Evolutionary conservation across 2,113 vertebrate species (phyloP).

Genomic region (Menura novaehollandiae): DNA sequence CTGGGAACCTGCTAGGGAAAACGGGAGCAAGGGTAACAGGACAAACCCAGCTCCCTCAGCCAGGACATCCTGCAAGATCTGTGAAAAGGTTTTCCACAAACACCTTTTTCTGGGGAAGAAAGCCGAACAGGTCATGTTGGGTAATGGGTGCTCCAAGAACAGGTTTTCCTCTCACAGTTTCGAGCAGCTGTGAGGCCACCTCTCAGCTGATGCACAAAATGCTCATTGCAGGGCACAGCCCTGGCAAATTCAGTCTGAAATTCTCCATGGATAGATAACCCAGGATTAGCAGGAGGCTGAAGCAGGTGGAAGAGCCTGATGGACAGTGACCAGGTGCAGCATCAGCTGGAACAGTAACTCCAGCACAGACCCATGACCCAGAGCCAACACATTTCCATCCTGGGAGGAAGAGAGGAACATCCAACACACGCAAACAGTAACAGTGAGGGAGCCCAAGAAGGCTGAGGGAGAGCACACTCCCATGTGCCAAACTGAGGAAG

Average conservation of each 20-base stretch:
- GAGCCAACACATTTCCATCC: neutral
- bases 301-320: neutral
- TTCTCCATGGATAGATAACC: neutral
- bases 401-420: neutral
- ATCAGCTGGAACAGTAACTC: constrained; percentile 37
- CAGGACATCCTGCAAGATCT: neutral
- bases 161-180: neutral
- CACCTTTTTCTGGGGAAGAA: neutral
- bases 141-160: neutral
- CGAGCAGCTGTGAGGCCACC: neutral
- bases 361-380: neutral
- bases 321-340: constrained; percentile 29
- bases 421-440: neutral
- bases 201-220: neutral
- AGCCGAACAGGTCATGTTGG: neutral
- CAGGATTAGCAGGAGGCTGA: neutral
- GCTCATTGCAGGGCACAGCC: neutral
- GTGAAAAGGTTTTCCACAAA: neutral
- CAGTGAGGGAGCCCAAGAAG: neutral
- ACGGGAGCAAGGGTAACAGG: neutral
- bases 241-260: neutral
- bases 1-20: neutral
- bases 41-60: neutral
- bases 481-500: neutral
- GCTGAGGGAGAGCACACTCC: neutral